Base-by-base conservation (phyloP, 2,888 invertebrate genomes). In the Rhingia rostrata region DNA sequence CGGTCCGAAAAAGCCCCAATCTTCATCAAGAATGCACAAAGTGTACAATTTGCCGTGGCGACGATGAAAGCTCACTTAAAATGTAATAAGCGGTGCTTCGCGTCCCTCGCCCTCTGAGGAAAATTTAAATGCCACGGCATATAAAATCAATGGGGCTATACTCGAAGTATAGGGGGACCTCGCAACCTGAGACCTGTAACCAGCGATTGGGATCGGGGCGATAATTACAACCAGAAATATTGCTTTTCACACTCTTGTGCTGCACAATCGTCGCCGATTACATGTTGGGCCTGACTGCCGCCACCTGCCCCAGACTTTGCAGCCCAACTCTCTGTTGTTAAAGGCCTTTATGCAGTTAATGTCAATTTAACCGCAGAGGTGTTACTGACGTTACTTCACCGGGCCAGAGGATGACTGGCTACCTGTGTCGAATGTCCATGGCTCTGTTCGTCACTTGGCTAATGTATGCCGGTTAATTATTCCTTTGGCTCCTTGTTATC, bases 171-270 rank as follows among this genome's bases (percentile, higher is more conserved):
- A 22, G 61, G 61, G 61, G 49, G 35, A 63, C 47, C 63, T 58
- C 54, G 43, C 45, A 64, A 78, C 47, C 77, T 61, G 77, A 77
- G 70, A 70, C 61, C 49, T 47, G 6, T 14, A 22, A 47, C 47
- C 12, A 30, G 32, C 22, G 9, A 41, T 14, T 45, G 45, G 7
- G 49, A 37, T 47, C 30, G 56, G 22, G 63, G 58, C 80, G 80
- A 70, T 84, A 84, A 84, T 84, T 84, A 84, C 84, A 80, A 84
- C 74, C 80, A 75, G 84, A 84, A 80, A 84, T 84, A 84, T 84
- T 84, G 84, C 80, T 84, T 84, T 84, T 84, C 84, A 84, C 84
- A 80, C 84, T 75, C 60, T 47, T n/a, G 22, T 22, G 47, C 47
- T 49, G 39, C 64, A 54, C 39, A 41, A 41, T 43, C 60, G 54